Conservation (phyloP, 2,888 invertebrate genomes). For the Brachypalpus laphriformis region DNA sequence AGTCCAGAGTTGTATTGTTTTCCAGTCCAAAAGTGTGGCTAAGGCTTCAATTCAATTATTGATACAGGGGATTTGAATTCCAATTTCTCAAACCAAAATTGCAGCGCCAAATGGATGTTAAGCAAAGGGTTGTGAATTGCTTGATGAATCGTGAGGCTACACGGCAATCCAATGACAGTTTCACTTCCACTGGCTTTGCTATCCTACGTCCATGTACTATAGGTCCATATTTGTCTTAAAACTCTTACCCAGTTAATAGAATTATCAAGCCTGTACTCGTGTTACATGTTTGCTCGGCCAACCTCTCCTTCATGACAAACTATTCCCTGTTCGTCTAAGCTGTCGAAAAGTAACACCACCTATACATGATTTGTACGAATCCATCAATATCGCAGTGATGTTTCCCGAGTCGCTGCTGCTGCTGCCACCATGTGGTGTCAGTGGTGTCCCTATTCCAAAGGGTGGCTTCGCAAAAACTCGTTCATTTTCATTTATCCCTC, state of each 20-base stretch:
- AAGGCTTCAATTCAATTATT: not conserved
- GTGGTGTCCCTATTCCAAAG: slow-evolving; percentile 5
- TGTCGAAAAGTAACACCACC: slow-evolving; percentile 52
- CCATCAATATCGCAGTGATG: slow-evolving; percentile 66
- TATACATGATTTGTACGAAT: slow-evolving; percentile 67
- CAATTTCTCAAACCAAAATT: not conserved
- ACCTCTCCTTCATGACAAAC: not conserved
- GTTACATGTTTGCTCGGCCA: not conserved
- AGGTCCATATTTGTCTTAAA: not conserved
- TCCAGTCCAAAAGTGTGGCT: too few species aligned
- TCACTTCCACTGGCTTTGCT: not conserved
- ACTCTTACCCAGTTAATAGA: slow-evolving; percentile 32
- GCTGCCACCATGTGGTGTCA: not conserved
- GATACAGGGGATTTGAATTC: not conserved
- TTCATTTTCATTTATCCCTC: slow-evolving; percentile 68
- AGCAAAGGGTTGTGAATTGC: not conserved
- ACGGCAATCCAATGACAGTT: not conserved
- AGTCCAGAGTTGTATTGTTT: too few species aligned
- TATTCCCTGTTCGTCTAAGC: slow-evolving; percentile 23
- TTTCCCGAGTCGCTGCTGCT: slow-evolving; percentile 34
- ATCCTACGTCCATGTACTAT: not conserved
- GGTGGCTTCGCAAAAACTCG: slow-evolving; percentile 30
- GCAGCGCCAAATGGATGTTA: not conserved
- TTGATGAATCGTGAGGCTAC: not conserved
- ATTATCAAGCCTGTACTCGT: slow-evolving; percentile 38